Evolutionary conservation across 2,113 vertebrate species (phyloP).

Genomic region (Chloroceryle aenea): DNA sequence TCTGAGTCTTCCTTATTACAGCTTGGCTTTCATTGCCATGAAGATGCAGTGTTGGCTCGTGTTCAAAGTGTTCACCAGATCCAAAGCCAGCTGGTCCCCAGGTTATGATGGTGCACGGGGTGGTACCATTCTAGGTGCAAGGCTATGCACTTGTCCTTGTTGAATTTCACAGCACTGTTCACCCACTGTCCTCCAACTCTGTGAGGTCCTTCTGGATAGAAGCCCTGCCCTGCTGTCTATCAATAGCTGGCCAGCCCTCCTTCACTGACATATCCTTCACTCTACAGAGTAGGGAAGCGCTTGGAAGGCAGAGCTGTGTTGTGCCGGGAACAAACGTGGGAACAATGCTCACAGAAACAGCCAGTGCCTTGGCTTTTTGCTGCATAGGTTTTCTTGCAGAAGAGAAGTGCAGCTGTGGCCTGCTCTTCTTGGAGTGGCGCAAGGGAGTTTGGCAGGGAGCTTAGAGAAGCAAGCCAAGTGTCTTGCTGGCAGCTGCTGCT

Average conservation of each 20-base stretch:
- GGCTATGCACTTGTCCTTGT: background rate
- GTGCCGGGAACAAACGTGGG: background rate
- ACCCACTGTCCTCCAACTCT: background rate
- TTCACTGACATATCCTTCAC: background rate
- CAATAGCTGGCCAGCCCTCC: too few species aligned
- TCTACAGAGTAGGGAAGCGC: background rate
- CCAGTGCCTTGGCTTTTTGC: background rate
- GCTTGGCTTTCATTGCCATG: background rate
- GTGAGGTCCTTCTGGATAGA: background rate
- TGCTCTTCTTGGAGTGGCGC: background rate
- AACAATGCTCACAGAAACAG: background rate
- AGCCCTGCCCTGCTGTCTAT: background rate
- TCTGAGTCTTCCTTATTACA: background rate
- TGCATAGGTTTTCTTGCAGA: background rate
- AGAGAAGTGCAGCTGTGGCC: background rate
- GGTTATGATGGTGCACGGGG: background rate
- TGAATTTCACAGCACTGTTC: background rate
- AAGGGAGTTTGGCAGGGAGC: background rate
- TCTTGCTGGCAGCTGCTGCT: background rate
- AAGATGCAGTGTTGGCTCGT: background rate
- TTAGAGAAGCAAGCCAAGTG: background rate
- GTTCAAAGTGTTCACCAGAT: background rate
- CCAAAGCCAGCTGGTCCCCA: background rate
- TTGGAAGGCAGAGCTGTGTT: background rate
- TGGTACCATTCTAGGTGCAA: background rate